A percentile compares a stretch with the other conserved stretches of the same genome.
phyloP scores from a whole-genome alignment of 1,140 invertebrate genomes.

The Orchesella cincta region DNA sequence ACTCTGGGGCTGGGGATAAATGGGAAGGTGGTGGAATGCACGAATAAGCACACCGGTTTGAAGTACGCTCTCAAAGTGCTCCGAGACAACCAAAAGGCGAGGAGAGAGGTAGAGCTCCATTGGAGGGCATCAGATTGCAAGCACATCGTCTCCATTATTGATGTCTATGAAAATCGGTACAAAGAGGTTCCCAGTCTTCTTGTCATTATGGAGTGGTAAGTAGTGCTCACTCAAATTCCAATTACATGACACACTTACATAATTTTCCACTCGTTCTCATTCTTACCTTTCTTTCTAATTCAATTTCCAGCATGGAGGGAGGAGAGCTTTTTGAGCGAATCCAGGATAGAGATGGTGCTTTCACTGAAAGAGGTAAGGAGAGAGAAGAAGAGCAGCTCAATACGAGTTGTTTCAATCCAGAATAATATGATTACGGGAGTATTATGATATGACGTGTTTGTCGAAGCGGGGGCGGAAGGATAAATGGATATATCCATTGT shows the following conservation, averaged over 20 bases:
- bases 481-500: too few relatives aligned
- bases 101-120: constrained; percentile 93
- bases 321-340: constrained; percentile 96
- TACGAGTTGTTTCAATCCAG: neutral
- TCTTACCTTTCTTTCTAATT: constrained; percentile 47
- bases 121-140: constrained; percentile 85
- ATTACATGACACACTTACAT: too few relatives aligned
- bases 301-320: constrained; percentile 87
- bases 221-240: constrained; percentile 35
- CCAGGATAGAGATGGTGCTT: constrained; percentile 89
- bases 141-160: constrained; percentile 90
- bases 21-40: constrained; percentile 86
- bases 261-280: too few relatives aligned
- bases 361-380: constrained; percentile 83
- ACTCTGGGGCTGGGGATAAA: constrained; percentile 97
- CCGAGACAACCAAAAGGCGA: constrained; percentile 85
- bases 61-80: constrained; percentile 91
- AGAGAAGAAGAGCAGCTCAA: neutral
- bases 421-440: neutral
- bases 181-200: constrained; percentile 85
- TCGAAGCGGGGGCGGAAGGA: neutral
- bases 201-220: constrained; percentile 96
- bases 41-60: constrained; percentile 64
- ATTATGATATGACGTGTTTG: neutral
- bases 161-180: constrained; percentile 96